Base-by-base conservation (phyloP, 2,113 vertebrate genomes). In the Tapirus terrestris region DNA sequence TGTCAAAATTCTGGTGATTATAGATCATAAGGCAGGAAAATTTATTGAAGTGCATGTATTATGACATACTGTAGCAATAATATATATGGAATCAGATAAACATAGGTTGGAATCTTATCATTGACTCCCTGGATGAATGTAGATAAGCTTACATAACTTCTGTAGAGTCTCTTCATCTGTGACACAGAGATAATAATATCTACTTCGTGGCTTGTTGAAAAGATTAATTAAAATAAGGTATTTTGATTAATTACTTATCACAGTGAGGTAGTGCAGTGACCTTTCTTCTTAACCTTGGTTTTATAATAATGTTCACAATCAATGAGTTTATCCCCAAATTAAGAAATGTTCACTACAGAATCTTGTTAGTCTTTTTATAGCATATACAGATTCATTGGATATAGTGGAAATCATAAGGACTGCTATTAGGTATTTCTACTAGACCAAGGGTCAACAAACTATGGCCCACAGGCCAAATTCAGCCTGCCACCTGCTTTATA, bases 171-270 rank as follows among this genome's bases (percentile, higher is more conserved):
- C 25, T 75, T 92, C 36, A 65, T 60, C 3, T 70, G 36, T 58
- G 21, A 84, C 45, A 39, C 12, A 76, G 48, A 92, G 58, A 53
- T 89, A 56, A 72, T 61, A 61, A 80, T 48, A 80, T 27, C 31
- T 36, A 88, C 63, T 86, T 68, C 65, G 76, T 27, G 36, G 89
- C 14, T 89, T 67, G 61, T 68, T 90, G 63, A 82, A 96, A 96
- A 94, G 76, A 83, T 70, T 80, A 95, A 89, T 96, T 92, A 82
- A 89, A 93, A 84, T 87, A 94, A 97, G 36, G 10, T 75, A 33
- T 85, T 53, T 53, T 53, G 51, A 8, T 77, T 81, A 96, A 33
- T 82, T 95, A 77, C n/a, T 88, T 86, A 80, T 56, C 61, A 86
- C 4, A 79, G 39, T 61, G 5, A 11, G 21, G 23, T 31, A 10